phyloP scores from a whole-genome alignment of 2,888 invertebrate genomes.

The Ophraella communa region DNA sequence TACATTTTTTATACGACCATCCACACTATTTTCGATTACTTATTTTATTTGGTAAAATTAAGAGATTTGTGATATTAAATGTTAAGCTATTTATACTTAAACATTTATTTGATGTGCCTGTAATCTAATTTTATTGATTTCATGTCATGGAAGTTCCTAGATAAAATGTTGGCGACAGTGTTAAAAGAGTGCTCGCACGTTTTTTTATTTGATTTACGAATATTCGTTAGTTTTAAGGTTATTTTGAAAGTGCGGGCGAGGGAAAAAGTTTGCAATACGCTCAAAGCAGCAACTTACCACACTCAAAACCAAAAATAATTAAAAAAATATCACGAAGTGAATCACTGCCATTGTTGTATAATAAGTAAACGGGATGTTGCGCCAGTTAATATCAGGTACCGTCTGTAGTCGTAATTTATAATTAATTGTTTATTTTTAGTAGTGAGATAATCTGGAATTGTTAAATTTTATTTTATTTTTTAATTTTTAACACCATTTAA shows the following conservation, averaged over 20 bases:
- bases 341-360: conserved; percentile 30
- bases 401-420: conserved; percentile 8
- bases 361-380: conserved; percentile 16
- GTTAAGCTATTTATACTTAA: neutral
- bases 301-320: conserved; percentile 51
- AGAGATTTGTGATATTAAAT: neutral
- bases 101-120: no score
- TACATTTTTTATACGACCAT: neutral
- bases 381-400: conserved; percentile 26
- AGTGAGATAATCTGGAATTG: neutral
- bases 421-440: neutral
- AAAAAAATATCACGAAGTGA: conserved; percentile 17
- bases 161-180: neutral
- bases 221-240: conserved; percentile 29
- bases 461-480: no score
- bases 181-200: conserved; percentile 29
- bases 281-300: conserved; percentile 58
- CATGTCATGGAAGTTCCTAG: conserved; percentile 25
- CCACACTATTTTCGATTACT: neutral
- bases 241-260: conserved; percentile 55
- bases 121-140: neutral
- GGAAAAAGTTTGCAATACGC: conserved; percentile 61
- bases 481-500: neutral
- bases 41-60: neutral
- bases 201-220: neutral